Evolutionary conservation across 30 jellyfish, hydroid and myxozoan species (phyloP), one percentile per base, ranked within the genome.

Genomic region (Mastigias papua): DNA sequence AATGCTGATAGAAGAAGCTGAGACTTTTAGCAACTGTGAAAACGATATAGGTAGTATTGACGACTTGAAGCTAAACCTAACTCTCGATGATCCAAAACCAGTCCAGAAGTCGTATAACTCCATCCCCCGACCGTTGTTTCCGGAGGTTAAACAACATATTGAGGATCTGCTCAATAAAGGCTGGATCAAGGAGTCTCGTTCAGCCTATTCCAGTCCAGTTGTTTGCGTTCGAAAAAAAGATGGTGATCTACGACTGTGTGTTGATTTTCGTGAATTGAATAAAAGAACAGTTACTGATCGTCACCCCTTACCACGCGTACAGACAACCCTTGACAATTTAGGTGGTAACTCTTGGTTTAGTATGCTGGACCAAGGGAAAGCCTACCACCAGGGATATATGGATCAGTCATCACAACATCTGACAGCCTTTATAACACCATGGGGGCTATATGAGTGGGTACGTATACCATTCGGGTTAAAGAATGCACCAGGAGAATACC

Each of bases 401-500:
- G 96, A 79, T 80, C 57, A 16, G 13, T 88, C 73, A 21, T 35
- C 63, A 1, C 79, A 46, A 34, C 72, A 87, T 30, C 50, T 58
- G 28, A 78, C 93, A 1, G 95, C 92, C 2, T 73, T 85, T 76
- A 46, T 42, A 6, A 86, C 95, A 2, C 95, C 95, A 9, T 76
- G 78, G 93, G 96, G 88, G 20, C 34, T 87, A 49, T 87, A 77
- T 67, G 89, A 80, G 64, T 87, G 93, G 74, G 92, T 75, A 5
- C 86, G 95, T 23, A 80, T 80, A 16, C 97, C 90, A 25, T 79
- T 88, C 34, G 95, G 89, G 29, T 75, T 86, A 35, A 63, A n/a
- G 33, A 81, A 80, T 79, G 86, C 96, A 20, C 97, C 94, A 33
- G 97, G 92, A 4, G 89, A n/a, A 23, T 88, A 35, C 33, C 93